Evolutionary conservation across 2,888 invertebrate species (phyloP), one percentile per base, ranked within the genome.

Genomic region (Auanema freiburgensis): DNA sequence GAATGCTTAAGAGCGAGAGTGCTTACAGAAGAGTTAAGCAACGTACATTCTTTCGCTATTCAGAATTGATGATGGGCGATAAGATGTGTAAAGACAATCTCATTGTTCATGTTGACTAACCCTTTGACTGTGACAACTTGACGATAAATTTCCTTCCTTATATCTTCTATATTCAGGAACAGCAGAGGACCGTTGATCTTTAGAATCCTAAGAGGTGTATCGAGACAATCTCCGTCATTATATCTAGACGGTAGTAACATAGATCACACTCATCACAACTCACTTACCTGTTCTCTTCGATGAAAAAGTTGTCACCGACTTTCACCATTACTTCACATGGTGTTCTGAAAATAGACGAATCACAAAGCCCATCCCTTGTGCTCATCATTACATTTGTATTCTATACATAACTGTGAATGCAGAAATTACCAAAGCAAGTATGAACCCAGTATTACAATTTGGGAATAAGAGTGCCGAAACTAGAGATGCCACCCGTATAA

Each of bases 41-140:
- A 33, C 3, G 33, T 33, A 33, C 33, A 33, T 33, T 33, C 33
- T 8, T 8, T 3, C 8, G 33, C 4, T 8, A 33, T 33, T 33
- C 8, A 33, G 33, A 33, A 33, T 5, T 33, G 3, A 5, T 33
- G 33, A 33, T 33, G 33, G 33, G 8, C 46, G 46, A 46, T 18
- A 46, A 46, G 21, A 46, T 46, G 21, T 18, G 21, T 21, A 33
- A 33, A 33, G 33, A 33, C 33, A 33, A 33, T 33, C 33, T 2
- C 52, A 23, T 23, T 18, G 12, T 55, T 33, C 1, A 3, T 0
- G 41, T 40, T 23, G 24, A 21, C 43, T 25, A 41, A 72, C 69
- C 70, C 73, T 53, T 73, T 73, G 11, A 73, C 73, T n/a, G 67
- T 64, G 0, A 64, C 63, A 1, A 70, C 71, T 33, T 73, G 73